These are phyloP conservation scores for Hanleya hanleyi DNA, from an alignment of 2,888 invertebrate genomes.

Conservation along the genomic window DNA sequence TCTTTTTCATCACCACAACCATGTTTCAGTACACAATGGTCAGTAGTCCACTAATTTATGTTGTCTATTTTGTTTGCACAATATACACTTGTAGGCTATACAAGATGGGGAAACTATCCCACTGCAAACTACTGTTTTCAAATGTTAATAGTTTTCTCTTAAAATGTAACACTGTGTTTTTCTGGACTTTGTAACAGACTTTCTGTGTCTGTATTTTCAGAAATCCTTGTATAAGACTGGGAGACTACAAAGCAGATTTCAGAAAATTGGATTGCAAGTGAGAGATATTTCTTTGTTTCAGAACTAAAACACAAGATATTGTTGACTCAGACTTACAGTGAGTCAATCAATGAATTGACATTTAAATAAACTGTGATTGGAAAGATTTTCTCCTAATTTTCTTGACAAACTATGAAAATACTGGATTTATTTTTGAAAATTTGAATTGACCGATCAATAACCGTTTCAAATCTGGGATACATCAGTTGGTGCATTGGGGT, in stretches of 20 bases:
- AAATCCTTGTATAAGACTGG: conserved; percentile 53
- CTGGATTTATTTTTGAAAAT: too few relatives aligned
- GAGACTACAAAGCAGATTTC: conserved; percentile 55
- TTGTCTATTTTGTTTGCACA: not conserved
- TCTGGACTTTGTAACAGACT: too few relatives aligned
- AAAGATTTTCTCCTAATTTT: too few relatives aligned
- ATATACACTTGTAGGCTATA: not conserved
- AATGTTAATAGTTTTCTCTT: not conserved
- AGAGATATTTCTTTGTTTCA: not conserved
- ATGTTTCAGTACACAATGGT: too few relatives aligned
- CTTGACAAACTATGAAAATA: too few relatives aligned
- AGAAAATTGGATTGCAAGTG: conserved; percentile 57
- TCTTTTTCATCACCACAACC: too few relatives aligned
- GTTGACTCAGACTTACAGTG: not conserved
- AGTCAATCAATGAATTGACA: too few relatives aligned
- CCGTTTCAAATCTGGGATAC: too few relatives aligned
- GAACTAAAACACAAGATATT: not conserved
- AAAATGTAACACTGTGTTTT: not conserved
- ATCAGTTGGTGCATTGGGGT: too few relatives aligned
- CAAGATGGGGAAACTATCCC: not conserved
- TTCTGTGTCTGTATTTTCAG: conserved; percentile 39
- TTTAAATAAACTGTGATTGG: too few relatives aligned
- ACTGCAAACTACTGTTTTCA: not conserved
- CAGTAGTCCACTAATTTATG: too few relatives aligned
- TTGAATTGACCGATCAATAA: too few relatives aligned